phyloP scores from a whole-genome alignment of 35 echinoderm and acorn worm species.

The Chiridota heheva region DNA sequence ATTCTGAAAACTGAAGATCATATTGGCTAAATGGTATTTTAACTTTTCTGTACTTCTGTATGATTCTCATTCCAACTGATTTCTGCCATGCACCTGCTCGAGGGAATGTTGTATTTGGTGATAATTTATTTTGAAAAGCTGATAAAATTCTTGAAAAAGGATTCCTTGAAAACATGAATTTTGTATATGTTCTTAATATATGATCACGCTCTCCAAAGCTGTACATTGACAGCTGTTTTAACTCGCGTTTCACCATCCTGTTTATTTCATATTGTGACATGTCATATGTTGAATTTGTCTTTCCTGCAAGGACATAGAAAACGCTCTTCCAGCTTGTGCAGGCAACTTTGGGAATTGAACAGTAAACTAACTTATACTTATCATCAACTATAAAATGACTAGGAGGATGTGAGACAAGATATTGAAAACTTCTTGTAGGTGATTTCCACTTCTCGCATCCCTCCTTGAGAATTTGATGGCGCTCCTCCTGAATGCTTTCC shows the following conservation, averaged over 20 bases:
- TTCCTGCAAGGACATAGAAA: constrained; percentile 64
- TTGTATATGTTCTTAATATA: constrained; percentile 74
- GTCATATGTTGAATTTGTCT: constrained; percentile 30
- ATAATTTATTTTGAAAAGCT: constrained; percentile 86
- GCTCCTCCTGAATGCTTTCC: too few species aligned
- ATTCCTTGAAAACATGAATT: constrained; percentile 92
- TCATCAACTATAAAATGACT: too few species aligned
- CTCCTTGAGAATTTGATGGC: too few species aligned
- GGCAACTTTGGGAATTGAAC: constrained; percentile 80
- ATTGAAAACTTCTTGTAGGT: too few species aligned
- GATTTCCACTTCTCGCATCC: too few species aligned
- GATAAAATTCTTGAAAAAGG: constrained; percentile 89
- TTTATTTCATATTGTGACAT: constrained; percentile 77
- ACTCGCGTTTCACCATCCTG: constrained; percentile 23
- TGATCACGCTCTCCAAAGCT: constrained; percentile 7
- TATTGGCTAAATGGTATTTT: background rate
- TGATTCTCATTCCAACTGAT: constrained; percentile 58
- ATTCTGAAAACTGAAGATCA: constrained; percentile 60
- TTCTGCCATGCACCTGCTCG: constrained; percentile 58
- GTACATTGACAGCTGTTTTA: constrained; percentile 52
- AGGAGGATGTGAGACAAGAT: too few species aligned
- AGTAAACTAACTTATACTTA: constrained; percentile 82
- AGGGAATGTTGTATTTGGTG: constrained; percentile 68
- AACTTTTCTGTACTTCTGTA: constrained; percentile 6
- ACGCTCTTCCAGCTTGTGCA: constrained; percentile 97